Conservation (phyloP, 2,113 vertebrate species). For the Oryctolagus cuniculus region mOryCun1.1 NC_091441.1:54287001-54287500, state of each 20-base stretch:
- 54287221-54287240: background rate
- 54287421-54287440: background rate
- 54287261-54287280: slow-evolving; percentile 21
- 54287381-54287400: background rate
- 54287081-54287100: background rate
- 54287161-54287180: background rate
- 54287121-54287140: slow-evolving; percentile 22
- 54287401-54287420: background rate
- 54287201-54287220: background rate
- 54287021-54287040: background rate
- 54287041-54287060: slow-evolving; percentile 22
- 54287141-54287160: background rate
- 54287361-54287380: background rate
- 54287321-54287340: background rate
- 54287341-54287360: background rate
- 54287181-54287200: background rate
- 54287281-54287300: slow-evolving; percentile 24
- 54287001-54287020: background rate
- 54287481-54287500: background rate
- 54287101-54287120: background rate
- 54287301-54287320: background rate
- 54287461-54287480: background rate
- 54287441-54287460: background rate
- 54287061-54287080: background rate
- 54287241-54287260: slow-evolving; percentile 18